Conservation (phyloP, 2,888 invertebrate genomes). For the Zeuzera pyrina region DNA sequence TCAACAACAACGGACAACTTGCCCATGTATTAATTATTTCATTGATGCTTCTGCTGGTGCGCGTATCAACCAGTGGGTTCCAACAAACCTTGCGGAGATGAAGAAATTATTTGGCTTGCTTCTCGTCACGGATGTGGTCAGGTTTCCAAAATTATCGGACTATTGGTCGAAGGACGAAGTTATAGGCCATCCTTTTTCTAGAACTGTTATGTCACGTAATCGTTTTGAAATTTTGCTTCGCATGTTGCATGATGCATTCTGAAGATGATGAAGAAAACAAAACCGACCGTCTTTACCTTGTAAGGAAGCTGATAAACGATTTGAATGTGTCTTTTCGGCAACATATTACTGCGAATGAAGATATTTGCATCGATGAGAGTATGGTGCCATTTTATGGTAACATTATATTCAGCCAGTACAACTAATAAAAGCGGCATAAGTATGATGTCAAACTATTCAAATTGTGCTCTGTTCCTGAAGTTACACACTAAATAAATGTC, state of each 20-base stretch:
- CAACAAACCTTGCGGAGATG: slow-evolving; percentile 19
- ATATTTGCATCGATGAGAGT: slow-evolving; percentile 24
- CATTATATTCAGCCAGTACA: slow-evolving; percentile 21
- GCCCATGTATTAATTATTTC: no score
- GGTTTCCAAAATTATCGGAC: slow-evolving; percentile 20
- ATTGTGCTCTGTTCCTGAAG: slow-evolving; percentile 17
- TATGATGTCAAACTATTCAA: slow-evolving; percentile 23
- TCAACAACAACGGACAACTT: no score
- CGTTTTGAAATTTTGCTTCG: slow-evolving; percentile 23
- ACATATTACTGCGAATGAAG: slow-evolving; percentile 17
- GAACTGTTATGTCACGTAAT: slow-evolving; percentile 22
- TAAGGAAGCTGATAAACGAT: slow-evolving; percentile 18
- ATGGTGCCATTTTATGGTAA: slow-evolving; percentile 25
- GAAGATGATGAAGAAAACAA: slow-evolving; percentile 22
- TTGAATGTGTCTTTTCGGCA: slow-evolving; percentile 21
- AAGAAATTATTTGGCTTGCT: slow-evolving; percentile 23
- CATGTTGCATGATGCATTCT: slow-evolving; percentile 29
- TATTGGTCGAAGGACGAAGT: slow-evolving; percentile 24
- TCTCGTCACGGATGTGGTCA: slow-evolving; percentile 25
- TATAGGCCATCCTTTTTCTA: slow-evolving; percentile 18
- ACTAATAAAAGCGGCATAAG: slow-evolving; percentile 22
- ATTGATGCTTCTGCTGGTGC: slow-evolving; percentile 15
- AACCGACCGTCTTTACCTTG: slow-evolving; percentile 20
- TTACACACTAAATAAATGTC: slow-evolving; percentile 17
- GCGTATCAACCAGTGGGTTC: slow-evolving; percentile 18